Base-by-base conservation (phyloP, 1,140 invertebrate genomes). In the Bombus sylvicola region DNA sequence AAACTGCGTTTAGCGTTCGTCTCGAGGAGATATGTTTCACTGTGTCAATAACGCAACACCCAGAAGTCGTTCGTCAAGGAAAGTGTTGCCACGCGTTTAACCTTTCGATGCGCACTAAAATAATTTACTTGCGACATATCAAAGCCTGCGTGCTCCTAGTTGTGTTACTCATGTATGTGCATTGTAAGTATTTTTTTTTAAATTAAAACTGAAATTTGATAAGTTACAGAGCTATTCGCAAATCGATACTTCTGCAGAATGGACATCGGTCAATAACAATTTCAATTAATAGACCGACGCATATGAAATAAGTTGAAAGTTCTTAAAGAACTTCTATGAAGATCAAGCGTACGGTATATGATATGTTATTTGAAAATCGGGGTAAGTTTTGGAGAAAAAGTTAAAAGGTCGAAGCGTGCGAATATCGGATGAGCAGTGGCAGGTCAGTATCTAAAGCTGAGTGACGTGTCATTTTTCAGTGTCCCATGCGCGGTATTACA, bases 1-100 rank as follows among this genome's bases (percentile, higher is more conserved):
- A 72, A 80, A 72, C 76, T 73, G 31, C 77, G 83, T 85, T 79
- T 80, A 80, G 18, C 77, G 77, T 80, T 62, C 66, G 76, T 80
- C 83, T 80, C 10, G 76, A 37, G 22, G 25, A 47, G 76, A 78
- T 79, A 79, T 31, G 28, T 68, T 72, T 41, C 66, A 62, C 57
- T 31, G 76, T 79, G 64, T 85, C 83, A 64, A 85, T 85, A 69
- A 25, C 59, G 34, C n/a, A 39, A 66, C 28, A 2, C 47, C 34
- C 25, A n/a, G 68, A 73, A 47, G 28, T 39, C 25, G 37, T 66
- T 31, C n/a, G 39, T 34, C 76, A 13, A 31, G 53, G 12, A 47
- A 34, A 57, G 34, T 39, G 74, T 69, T 25, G 71, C 10, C 59
- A 5, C 34, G 15, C 59, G 59, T 76, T 72, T 72, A 71, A 78